Evolutionary conservation across 2,797 vertebrate species (phyloP).

Genomic region (Euphonia xanthogaster): DNA sequence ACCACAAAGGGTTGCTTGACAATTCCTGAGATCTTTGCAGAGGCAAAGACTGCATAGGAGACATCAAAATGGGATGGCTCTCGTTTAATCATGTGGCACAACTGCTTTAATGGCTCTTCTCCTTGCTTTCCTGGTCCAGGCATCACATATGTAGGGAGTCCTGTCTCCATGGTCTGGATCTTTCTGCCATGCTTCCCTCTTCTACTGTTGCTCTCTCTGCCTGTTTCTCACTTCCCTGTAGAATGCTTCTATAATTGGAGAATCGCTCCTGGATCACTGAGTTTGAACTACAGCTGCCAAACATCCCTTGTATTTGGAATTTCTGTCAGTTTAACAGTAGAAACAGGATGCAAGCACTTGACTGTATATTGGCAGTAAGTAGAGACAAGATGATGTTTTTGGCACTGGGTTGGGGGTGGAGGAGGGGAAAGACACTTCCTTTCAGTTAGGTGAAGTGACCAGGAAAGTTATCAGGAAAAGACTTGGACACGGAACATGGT

Average conservation of each 20-base stretch:
- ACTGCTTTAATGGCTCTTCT: background rate
- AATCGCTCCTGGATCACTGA: background rate
- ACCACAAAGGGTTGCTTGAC: background rate
- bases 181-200: background rate
- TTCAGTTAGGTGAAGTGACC: background rate
- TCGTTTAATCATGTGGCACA: background rate
- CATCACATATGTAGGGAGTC: background rate
- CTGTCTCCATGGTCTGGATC: background rate
- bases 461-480: background rate
- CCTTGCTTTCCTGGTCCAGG: background rate
- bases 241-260: background rate
- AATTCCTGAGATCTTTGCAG: background rate
- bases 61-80: background rate
- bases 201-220: background rate
- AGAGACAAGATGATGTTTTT: background rate
- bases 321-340: conserved; percentile 7
- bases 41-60: background rate
- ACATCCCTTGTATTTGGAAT: background rate
- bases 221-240: background rate
- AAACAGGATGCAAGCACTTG: conserved; percentile 39
- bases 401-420: background rate
- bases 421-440: background rate
- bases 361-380: conserved; percentile 11
- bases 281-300: background rate
- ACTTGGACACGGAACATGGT: background rate